Base-by-base conservation (phyloP, 2,113 vertebrate species). In the Strix aluco region DNA sequence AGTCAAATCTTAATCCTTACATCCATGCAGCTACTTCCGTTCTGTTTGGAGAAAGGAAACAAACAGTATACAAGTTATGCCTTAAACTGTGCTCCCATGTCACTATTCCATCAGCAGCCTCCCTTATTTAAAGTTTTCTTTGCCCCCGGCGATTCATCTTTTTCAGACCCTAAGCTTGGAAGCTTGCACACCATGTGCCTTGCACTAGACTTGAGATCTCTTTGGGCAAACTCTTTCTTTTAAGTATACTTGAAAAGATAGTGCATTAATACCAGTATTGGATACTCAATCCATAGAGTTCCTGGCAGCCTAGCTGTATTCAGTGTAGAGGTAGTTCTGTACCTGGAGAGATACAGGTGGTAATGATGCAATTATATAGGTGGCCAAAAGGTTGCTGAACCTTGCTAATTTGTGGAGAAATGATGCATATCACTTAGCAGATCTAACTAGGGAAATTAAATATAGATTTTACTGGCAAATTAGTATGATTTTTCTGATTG, bases 121-220 rank as follows among this genome's bases (percentile, higher is more conserved):
- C 12, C 70, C 18, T 65, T 58, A 21, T 3, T 10, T 66, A 9
- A 52, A n/a, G 30, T 57, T 57, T 81, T 78, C 30, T 40, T 89
- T 74, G 34, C 7, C 5, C 7, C 40, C 44, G 12, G 12, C 6
- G 0, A 16, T 67, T 52, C 10, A 66, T 65, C 32, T 34, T 88
- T 85, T 61, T 47, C 47, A 62, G 46, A 66, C 27, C 22, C 11
- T 61, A 19, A 61, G 13, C 29, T 49, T 81, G 69, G 15, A 74
- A 81, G 19, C 19, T 74, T 54, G 11, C 5, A 1, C 5, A 21
- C 20, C 6, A 3, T 1, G 0, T 5, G 11, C 12, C 6, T 49
- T 52, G 55, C 19, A 8, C 20, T 44, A 63, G 17, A 30, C 63
- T 16, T 49, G 36, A 78, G 51, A 42, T 59, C 25, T 83, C 8